These are phyloP conservation scores for Linepithema humile DNA, from an alignment of 1,140 invertebrate genomes.

Conservation along the genomic window DNA sequence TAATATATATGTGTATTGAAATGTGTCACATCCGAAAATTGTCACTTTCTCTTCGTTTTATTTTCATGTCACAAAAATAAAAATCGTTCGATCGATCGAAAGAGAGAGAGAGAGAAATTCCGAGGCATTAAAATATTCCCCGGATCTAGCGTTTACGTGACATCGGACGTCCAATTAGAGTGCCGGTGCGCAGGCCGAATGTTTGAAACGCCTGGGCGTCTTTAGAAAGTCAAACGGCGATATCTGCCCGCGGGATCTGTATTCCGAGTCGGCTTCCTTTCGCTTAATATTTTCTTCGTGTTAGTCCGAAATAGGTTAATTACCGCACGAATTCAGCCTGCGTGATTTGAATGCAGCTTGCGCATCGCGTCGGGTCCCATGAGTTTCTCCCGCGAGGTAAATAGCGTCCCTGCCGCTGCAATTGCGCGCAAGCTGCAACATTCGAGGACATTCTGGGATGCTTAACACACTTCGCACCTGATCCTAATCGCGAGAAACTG, in stretches of 20 bases:
- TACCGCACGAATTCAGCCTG: conserved; percentile 5
- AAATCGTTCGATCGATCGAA: neutral
- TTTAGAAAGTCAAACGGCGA: conserved; percentile 30
- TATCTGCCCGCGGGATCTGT: conserved; percentile 23
- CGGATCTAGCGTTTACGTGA: neutral
- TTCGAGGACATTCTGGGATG: conserved; percentile 7
- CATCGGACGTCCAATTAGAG: conserved; percentile 35
- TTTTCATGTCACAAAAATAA: neutral
- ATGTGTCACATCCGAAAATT: neutral
- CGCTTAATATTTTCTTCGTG: conserved; percentile 45
- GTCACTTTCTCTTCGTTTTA: neutral
- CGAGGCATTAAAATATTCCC: neutral
- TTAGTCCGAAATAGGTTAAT: conserved; percentile 61
- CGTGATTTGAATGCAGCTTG: conserved; percentile 30
- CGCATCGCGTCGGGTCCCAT: neutral
- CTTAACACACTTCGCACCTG: conserved; percentile 23
- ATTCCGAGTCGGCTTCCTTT: neutral
- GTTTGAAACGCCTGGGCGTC: neutral
- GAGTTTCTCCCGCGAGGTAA: conserved; percentile 21
- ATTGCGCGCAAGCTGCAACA: neutral
- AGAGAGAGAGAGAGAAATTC: too few relatives aligned
- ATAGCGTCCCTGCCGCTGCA: neutral
- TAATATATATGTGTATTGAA: neutral
- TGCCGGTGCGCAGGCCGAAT: neutral
- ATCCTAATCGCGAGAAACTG: conserved; percentile 60